Base-by-base conservation (phyloP, 2,888 invertebrate species). In the Rhingia rostrata region DNA sequence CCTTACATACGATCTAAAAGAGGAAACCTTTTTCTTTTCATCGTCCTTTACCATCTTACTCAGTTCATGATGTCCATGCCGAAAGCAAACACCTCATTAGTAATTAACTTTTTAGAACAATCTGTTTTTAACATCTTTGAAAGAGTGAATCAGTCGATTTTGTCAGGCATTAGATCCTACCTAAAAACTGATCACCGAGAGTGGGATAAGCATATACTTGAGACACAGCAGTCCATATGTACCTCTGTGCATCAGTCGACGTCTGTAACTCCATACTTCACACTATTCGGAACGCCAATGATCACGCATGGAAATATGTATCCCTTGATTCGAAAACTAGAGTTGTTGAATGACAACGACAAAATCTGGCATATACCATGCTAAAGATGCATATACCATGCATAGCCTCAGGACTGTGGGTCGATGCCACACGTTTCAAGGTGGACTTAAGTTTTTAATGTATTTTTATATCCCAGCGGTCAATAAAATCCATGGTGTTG, bases 81-180 rank as follows among this genome's bases (percentile, higher is more conserved):
- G n/a, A n/a, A n/a, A n/a, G n/a, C n/a, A n/a, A n/a, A n/a, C n/a
- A n/a, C n/a, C n/a, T n/a, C n/a, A n/a, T n/a, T n/a, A n/a, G n/a
- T n/a, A n/a, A n/a, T n/a, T n/a, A n/a, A n/a, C n/a, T n/a, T n/a
- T n/a, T n/a, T n/a, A n/a, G n/a, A n/a, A 0, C 90, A 90, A 78
- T 79, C 81, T 0, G n/a, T n/a, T n/a, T n/a, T n/a, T n/a, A 90
- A 90, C 73, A 88, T 89, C 3, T 88, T 88, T 0, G 90, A 90
- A 66, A 72, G 89, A 0, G 87, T 88, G 0, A 90, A 90, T 63
- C 78, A 88, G 30, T 88, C 88, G 0, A 67, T 90, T 0, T 86
- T 88, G 4, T 88, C 89, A 0, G 88, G 87, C 53, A 88, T 90
- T 0, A 33, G 84, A 9, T 56, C 78, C 0, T 82, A 86, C 22